Evolutionary conservation across 2,113 vertebrate genomes (phyloP), one percentile per base, ranked within the genome.

Genomic region (Podarcis muralis): DNA sequence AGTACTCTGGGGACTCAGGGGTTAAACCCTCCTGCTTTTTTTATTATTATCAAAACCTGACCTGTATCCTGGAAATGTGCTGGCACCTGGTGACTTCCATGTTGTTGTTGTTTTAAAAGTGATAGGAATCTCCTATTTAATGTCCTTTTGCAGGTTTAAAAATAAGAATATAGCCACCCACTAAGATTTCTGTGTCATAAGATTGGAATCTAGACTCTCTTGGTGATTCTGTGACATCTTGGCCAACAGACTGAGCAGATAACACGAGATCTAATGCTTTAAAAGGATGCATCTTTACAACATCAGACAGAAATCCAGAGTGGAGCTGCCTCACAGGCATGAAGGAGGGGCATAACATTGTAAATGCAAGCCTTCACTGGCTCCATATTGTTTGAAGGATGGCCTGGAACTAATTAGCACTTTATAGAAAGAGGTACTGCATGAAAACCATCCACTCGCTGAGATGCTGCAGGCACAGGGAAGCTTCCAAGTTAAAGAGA

Each of bases 111-210:
- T 71, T 12, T 37, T 62, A 11, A 48, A 32, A 5, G 12, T 53
- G 72, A 86, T 86, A 86, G 16, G 9, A 66, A 84, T 83, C 87
- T 57, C 30, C 81, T 78, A 57, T 37, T 68, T 69, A 88, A 77
- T 83, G 43, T 68, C 75, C 59, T 77, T 53, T 83, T 83, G 40
- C 65, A 18, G n/a, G 23, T 76, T 88, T 83, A 77, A 88, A 68
- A 77, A 83, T 83, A 88, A 83, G 72, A 88, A 77, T 48, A 78
- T 57, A 88, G 62, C 87, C 62, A 57, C 81, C 72, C 74, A 88
- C 74, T 68, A 48, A 78, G 81, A 76, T 84, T 76, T 77, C 37
- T 88, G 32, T 35, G 59, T 83, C 59, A 35, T 68, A 43, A 81
- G 79, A 81, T 40, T 74, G 68, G 68, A 87, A 74, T 81, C 78